phyloP scores from a whole-genome alignment of 2,113 vertebrate species.

The Heterotilapia buettikoferi region DNA sequence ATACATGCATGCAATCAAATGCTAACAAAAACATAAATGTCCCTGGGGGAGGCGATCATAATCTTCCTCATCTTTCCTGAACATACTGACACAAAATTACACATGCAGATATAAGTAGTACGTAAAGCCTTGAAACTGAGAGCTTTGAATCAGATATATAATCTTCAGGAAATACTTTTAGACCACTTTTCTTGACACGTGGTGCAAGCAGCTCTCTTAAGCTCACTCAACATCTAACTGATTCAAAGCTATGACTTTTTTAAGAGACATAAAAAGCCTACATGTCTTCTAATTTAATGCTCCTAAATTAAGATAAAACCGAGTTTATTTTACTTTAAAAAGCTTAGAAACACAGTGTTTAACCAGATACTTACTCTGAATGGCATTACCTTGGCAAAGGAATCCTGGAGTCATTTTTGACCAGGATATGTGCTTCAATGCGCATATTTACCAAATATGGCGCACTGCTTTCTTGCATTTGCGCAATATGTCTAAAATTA shows the following conservation, averaged over 20 bases:
- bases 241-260: not conserved
- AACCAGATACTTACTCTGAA: not conserved
- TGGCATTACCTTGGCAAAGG: not conserved
- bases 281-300: not conserved
- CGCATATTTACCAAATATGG: not conserved
- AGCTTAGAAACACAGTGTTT: not conserved
- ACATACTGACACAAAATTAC: not conserved
- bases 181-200: not conserved
- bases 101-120: not conserved
- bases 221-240: not conserved
- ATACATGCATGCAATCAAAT: not conserved
- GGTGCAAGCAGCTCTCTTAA: not conserved
- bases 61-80: not conserved
- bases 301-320: not conserved
- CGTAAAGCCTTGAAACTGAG: not conserved
- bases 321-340: not conserved
- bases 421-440: not conserved
- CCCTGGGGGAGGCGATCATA: not conserved
- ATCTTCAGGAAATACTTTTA: not conserved
- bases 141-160: not conserved
- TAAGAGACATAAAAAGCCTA: not conserved
- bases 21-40: not conserved
- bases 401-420: not conserved
- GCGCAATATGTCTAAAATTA: not conserved
- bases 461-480: not conserved